A percentile compares a stretch with the other conserved stretches of the same genome.
Conservation (phyloP, 2,888 invertebrate genomes). For the Trilocha varians region DNA sequence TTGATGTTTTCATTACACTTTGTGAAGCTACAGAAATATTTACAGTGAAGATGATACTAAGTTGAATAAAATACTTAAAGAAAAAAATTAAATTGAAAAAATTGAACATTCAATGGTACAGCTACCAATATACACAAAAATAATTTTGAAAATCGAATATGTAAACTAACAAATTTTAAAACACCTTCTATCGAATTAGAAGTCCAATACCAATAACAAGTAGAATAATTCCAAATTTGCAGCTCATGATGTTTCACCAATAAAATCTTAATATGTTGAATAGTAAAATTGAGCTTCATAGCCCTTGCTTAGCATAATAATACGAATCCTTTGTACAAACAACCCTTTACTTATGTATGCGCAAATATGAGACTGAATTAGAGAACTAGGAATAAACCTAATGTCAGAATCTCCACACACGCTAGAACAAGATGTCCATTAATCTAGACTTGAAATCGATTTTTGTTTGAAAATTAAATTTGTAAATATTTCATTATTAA, state of each 20-base stretch:
- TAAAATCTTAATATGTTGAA: background rate
- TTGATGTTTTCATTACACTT: background rate
- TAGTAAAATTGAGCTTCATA: slow-evolving; percentile 13
- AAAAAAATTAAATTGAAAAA: too few species aligned
- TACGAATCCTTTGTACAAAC: slow-evolving; percentile 21
- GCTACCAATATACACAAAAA: too few species aligned
- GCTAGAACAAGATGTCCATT: slow-evolving; percentile 20
- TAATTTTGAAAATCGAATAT: too few species aligned
- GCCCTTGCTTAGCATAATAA: slow-evolving; percentile 19
- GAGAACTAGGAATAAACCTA: slow-evolving; percentile 42
- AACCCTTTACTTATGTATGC: slow-evolving; percentile 53
- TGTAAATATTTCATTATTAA: too few species aligned
- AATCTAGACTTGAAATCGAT: slow-evolving; percentile 1
- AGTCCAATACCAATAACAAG: too few species aligned
- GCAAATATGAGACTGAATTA: slow-evolving; percentile 70
- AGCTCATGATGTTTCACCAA: background rate
- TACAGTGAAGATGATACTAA: too few species aligned
- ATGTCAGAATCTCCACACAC: slow-evolving; percentile 23
- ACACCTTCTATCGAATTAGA: too few species aligned
- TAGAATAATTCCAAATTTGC: too few species aligned
- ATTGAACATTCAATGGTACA: too few species aligned
- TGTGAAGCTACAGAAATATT: too few species aligned
- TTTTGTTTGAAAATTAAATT: background rate
- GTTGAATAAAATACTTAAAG: too few species aligned
- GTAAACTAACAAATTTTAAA: too few species aligned